Conservation (phyloP, 2,888 invertebrate genomes). For the Drosophila niveifrons region DNA sequence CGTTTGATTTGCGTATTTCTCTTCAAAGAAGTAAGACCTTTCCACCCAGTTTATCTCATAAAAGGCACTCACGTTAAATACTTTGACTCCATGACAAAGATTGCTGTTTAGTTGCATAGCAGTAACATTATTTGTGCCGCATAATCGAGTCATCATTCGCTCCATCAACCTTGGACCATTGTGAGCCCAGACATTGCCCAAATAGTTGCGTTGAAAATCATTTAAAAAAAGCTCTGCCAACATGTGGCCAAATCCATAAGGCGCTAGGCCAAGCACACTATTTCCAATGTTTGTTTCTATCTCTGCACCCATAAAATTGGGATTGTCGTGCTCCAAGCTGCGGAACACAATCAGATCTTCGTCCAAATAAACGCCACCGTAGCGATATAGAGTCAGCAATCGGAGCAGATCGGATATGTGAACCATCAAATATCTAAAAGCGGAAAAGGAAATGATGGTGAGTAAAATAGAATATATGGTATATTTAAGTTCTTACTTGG, state of each 20-base stretch:
- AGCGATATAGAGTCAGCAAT: conserved; percentile 88
- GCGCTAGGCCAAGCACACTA: conserved; percentile 88
- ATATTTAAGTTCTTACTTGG: conserved; percentile 30
- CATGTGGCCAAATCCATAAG: conserved; percentile 85
- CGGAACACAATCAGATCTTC: conserved; percentile 90
- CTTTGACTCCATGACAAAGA: conserved; percentile 13
- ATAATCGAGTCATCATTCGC: conserved; percentile 1
- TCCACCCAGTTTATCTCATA: conserved; percentile 11
- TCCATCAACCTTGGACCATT: conserved; percentile 9
- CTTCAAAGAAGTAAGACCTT: conserved; percentile 3
- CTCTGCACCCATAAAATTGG: conserved; percentile 84
- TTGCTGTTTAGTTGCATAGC: neutral
- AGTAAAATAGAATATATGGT: neutral
- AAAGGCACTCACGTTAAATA: conserved; percentile 7
- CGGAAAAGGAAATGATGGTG: neutral
- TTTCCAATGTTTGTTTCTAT: conserved; percentile 87
- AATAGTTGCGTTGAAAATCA: conserved; percentile 2
- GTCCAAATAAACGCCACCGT: conserved; percentile 92
- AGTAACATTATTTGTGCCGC: conserved; percentile 3
- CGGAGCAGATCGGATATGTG: conserved; percentile 82
- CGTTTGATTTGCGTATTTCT: neutral
- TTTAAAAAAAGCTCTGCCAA: conserved; percentile 5
- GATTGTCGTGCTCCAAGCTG: conserved; percentile 69
- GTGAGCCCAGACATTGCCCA: conserved; percentile 3
- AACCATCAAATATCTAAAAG: conserved; percentile 38